Base-by-base conservation (phyloP, 2,113 vertebrate species). In the Archocentrus centrarchus region DNA sequence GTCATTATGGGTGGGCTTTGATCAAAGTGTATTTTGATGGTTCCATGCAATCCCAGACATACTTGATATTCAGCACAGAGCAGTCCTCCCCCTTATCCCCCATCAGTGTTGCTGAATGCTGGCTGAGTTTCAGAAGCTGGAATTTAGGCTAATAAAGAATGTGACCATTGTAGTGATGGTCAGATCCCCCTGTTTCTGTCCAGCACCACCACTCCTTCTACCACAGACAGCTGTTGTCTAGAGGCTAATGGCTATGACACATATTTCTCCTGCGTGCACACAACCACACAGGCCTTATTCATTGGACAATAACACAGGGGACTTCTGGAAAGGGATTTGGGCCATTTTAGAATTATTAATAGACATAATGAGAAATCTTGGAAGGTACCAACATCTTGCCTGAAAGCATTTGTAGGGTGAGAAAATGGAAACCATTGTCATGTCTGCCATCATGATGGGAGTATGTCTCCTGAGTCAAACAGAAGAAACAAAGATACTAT, bases 191-290 rank as follows among this genome's bases (percentile, higher is more conserved):
- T 37, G 75, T 63, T 76, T 82, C 79, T 81, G 77, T 78, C 41
- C 63, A 75, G 68, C 22, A 8, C 60, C 82, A 66, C 66, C 70
- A 7, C 66, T 30, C 27, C 76, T 24, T 14, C 47, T 63, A 57
- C 22, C 88, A 88, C 89, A 93, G 78, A 89, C 86, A 92, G 87
- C 92, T 90, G 93, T 62, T 91, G 90, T 91, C 79, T 86, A 20
- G 59, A 80, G 64, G 60, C 85, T 77, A 73, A 81, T 59, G 59
- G 79, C 80, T 70, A 30, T 57, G 75, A 82, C 82, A 86, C 73
- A 66, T 70, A 70, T 76, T 86, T 81, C 35, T 80, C 24, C 75
- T 75, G 47, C 39, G 61, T 75, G 80, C 27, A 53, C 73, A 32
- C 77, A 32, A 81, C 82, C 63, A 89, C 81, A 84, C 70, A 82